Conservation (phyloP, 2,888 invertebrate genomes). For the Chymomyza caudatula region DNA sequence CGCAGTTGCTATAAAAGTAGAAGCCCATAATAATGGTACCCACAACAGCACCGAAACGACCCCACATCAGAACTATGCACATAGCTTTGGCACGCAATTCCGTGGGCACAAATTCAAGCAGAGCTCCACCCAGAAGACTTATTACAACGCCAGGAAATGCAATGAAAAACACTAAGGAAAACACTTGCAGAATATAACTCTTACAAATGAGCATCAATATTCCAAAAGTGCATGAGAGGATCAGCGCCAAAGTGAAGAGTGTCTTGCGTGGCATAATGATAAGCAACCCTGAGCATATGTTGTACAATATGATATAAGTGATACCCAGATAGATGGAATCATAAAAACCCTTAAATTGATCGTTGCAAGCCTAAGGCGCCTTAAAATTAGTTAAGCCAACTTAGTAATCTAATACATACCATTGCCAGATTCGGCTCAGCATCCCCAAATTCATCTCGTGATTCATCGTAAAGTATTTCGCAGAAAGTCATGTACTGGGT, state of each 20-base stretch:
- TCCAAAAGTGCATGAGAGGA: constrained; percentile 37
- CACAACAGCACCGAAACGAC: constrained; percentile 48
- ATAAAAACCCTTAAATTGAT: constrained; percentile 39
- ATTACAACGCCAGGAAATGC: constrained; percentile 44
- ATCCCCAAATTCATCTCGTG: background rate
- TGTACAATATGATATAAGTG: constrained; percentile 38
- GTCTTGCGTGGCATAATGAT: constrained; percentile 36
- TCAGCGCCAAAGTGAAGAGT: constrained; percentile 38
- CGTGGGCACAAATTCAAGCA: constrained; percentile 53
- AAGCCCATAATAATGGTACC: constrained; percentile 42
- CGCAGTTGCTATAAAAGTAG: constrained; percentile 36
- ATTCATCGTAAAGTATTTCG: constrained; percentile 26
- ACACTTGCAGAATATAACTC: constrained; percentile 17
- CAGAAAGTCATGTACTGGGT: constrained; percentile 32
- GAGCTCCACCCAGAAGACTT: constrained; percentile 48
- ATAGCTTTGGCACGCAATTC: constrained; percentile 49
- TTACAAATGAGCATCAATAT: constrained; percentile 32
- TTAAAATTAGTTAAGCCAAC: too few species aligned
- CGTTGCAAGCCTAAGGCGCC: constrained; percentile 47
- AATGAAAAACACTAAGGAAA: constrained; percentile 39
- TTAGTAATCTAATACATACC: too few species aligned
- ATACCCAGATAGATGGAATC: constrained; percentile 50
- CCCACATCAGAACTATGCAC: constrained; percentile 55
- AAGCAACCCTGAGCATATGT: constrained; percentile 40
- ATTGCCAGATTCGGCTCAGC: background rate